Evolutionary conservation across 2,797 vertebrate species (phyloP), one percentile per base, ranked within the genome.

Genomic region (Lerista edwardsae): DNA sequence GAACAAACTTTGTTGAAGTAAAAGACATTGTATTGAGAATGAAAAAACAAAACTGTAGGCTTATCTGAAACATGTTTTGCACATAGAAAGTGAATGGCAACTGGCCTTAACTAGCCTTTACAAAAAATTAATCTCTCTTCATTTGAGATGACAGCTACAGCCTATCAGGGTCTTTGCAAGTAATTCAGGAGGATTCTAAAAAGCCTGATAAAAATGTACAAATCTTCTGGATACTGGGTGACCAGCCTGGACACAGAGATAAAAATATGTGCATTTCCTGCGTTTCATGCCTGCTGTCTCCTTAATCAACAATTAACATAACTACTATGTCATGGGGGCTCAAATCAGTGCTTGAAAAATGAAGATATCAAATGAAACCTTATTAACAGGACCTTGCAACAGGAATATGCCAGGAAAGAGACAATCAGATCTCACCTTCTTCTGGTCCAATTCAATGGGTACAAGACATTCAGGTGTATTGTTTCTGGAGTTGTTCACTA

Each of bases 401-500:
- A 67, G 14, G 27, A 74, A 39, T 55, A 51, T 39, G 23, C 3
- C 29, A 72, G 31, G 71, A 44, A 78, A 67, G 7, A 27, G 21
- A n/a, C 25, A 57, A 3, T 31, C n/a, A 82, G 14, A 25, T 12
- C 75, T 62, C 82, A 98, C 98, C 97, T 97, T 97, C 86, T 95
- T 96, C 75, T 84, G 80, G 17, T 90, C 86, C 29, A 95, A 93
- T 86, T 97, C 93, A 1, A 98, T 80, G 27, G 97, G 97, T 73
- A 96, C 91, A 34, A 99, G 91, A 84, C 99, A 99, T 90, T 99
- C 95, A 0, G 97, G 96, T 0, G 96, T 88, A 90, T 98, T 97
- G 95, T 99, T 99, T 80, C 96, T 95, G 0, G 96, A 93, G 51
- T 97, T 98, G 95, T 98, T 99, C 86, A 99, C 98, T 5, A 98